Conservation (phyloP, 2,797 vertebrate genomes). For the Leptatherina wallacei region DNA sequence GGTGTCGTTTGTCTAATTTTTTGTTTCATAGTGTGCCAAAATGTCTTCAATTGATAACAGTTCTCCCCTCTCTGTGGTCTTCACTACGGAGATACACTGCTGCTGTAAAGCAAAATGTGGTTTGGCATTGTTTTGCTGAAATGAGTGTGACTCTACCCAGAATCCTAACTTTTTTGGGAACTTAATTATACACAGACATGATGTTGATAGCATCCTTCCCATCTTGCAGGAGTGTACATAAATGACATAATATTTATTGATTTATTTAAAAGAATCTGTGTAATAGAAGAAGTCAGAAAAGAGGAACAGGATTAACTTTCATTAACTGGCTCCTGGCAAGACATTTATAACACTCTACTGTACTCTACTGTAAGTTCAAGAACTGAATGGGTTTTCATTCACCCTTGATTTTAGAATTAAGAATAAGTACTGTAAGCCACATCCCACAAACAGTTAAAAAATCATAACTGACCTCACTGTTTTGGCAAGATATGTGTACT, state of each 20-base stretch:
- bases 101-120: not conserved
- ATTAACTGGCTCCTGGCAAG: not conserved
- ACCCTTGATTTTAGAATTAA: not conserved
- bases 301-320: not conserved
- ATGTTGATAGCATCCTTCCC: not conserved
- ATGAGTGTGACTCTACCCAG: not conserved
- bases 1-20: not conserved
- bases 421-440: not conserved
- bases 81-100: not conserved
- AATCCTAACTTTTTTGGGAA: not conserved
- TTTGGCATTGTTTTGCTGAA: not conserved
- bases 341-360: not conserved
- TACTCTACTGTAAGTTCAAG: not conserved
- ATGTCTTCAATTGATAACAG: not conserved
- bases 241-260: not conserved
- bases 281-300: not conserved
- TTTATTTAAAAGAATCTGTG: not conserved
- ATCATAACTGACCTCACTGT: not conserved
- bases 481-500: not conserved
- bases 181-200: conserved; percentile 10
- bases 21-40: not conserved
- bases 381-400: not conserved
- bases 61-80: not conserved
- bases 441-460: not conserved
- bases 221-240: not conserved